phyloP scores from a whole-genome alignment of 2,113 vertebrate species.

The Vulpes vulpes region DNA sequence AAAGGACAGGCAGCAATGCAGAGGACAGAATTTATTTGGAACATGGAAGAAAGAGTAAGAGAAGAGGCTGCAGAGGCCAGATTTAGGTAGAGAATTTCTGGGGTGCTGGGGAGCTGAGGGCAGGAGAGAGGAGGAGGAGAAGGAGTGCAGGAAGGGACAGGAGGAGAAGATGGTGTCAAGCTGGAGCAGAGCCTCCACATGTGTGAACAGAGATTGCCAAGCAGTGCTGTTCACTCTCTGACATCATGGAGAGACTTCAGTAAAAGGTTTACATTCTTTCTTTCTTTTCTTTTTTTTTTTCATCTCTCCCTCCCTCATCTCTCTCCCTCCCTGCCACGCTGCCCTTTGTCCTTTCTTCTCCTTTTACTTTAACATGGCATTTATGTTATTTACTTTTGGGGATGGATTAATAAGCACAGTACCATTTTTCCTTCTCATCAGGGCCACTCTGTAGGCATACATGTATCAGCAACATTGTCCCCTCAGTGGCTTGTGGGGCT shows the following conservation, averaged over 20 bases:
- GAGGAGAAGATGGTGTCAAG: not conserved
- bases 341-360: not conserved
- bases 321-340: no score
- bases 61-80: not conserved
- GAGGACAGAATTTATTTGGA: not conserved
- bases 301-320: accelerated
- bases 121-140: not conserved
- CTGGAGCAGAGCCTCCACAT: not conserved
- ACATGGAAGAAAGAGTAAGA: not conserved
- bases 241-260: not conserved
- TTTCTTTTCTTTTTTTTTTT: no score
- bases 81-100: not conserved
- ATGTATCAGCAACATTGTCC: accelerated
- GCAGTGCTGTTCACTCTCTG: not conserved
- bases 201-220: not conserved
- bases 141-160: not conserved
- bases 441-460: not conserved
- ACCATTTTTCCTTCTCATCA: not conserved
- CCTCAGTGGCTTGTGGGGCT: accelerated
- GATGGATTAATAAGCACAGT: not conserved
- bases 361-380: not conserved
- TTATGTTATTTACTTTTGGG: not conserved
- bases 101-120: accelerated
- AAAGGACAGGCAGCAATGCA: not conserved
- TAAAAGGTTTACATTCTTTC: not conserved